Evolutionary conservation across 2,113 vertebrate genomes (phyloP).

Genomic region (human (Homo sapiens)): GRCh38 chr5:57693001-57693500

Average conservation of each 20-base stretch:
- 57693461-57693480: background rate
- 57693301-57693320: conserved; percentile 26
- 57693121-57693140: background rate
- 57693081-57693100: background rate
- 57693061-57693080: background rate
- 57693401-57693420: background rate
- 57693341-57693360: background rate
- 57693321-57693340: conserved; percentile 23
- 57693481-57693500: conserved; percentile 32
- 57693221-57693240: background rate
- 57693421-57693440: background rate
- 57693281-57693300: conserved; percentile 48
- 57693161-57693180: background rate
- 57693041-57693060: background rate
- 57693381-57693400: background rate
- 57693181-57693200: conserved; percentile 31
- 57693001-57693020: background rate
- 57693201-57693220: background rate
- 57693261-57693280: background rate
- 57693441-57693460: background rate
- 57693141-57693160: conserved; percentile 23
- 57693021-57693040: background rate
- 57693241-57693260: conserved; percentile 31
- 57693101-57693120: background rate
- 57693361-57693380: background rate